Evolutionary conservation across 2,113 vertebrate species (phyloP), one percentile per base, ranked within the genome.

Genomic region (Probosciger aterrimus): DNA sequence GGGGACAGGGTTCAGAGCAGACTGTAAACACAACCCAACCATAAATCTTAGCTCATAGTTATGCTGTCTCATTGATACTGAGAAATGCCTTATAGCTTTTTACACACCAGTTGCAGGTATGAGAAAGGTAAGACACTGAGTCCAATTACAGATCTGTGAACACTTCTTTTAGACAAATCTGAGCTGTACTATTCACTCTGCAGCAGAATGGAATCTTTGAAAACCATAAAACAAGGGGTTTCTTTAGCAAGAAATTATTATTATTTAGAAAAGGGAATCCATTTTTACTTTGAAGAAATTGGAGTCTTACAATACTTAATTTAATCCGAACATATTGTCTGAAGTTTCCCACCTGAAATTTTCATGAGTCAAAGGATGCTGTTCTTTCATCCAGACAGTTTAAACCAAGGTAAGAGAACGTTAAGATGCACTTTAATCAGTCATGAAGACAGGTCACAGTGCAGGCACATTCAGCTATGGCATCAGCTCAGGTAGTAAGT

Each of bases 381-480:
- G 69, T 31, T 62, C 78, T 55, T 83, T 65, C 59, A 69, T 10
- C 7, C 73, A 77, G 17, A 41, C 20, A 59, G 39, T 31, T 63
- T 50, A 88, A 76, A 65, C 47, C 79, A 76, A n/a, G 2, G 0
- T 11, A 59, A 59, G 17, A 62, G 39, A 60, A 55, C 0, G 0
- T 74, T 31, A 55, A 44, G 33, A 87, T 35, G 27, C 46, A 49
- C 65, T 60, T 71, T 27, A 49, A 49, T 62, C 31, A 60, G 50
- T n/a, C 46, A 23, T 0, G 0, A 67, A 44, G 52, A 44, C 0
- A 60, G 59, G n/a, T 37, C 20, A 46, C 10, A 37, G 23, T 4
- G 6, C 24, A 19, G 2, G 9, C 16, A 12, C 12, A 4, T 17
- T 25, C 23, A 50, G 22, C 64, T 67, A 22, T 27, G 59, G 82